Base-by-base conservation (phyloP, 2,888 invertebrate species). In the Caenorhabditis wallacei region DNA sequence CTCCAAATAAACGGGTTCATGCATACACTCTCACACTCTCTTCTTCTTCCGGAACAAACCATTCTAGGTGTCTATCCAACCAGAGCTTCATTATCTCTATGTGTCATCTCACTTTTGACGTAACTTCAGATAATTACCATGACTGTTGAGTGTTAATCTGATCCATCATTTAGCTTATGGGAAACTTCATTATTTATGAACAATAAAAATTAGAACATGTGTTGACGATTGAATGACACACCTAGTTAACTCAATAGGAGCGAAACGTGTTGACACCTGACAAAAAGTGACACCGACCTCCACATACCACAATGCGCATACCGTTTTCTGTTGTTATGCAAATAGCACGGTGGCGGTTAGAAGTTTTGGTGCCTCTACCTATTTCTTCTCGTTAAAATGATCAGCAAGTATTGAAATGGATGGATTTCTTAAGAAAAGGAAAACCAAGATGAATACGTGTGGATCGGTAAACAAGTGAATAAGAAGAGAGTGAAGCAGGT, bases 211-310 rank as follows among this genome's bases (percentile, higher is more conserved):
- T 56, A 35, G 26, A 59, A 59, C 76, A 61, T 43, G 76, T 76
- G 76, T 56, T 18, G 51, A 18, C 30, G 20, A 26, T n/a, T n/a
- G 53, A 24, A 16, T 13, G 40, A 46, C 69, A 30, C 78, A 78
- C 78, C 78, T 78, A 63, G 78, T 78, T 78, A 78, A 69, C 53
- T 57, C 59, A 57, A 75, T 48, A 53, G 51, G 68, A 48, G 59
- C 26, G 56, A 76, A 26, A 46, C 43, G 78, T 69, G 78, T 78
- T 78, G 78, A 78, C 78, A 78, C 78, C 78, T 78, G 63, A 78
- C 78, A 69, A 78, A 78, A 78, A 78, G 78, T 78, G 69, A 78
- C 78, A 78, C 78, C 78, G 78, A 69, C 69, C 69, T 54, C 53
- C 56, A 37, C 24, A 24, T 57, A 40, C 59, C 59, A 75, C 68